phyloP scores from a whole-genome alignment of 1,140 invertebrate species.

The Bombus waltoni region DNA sequence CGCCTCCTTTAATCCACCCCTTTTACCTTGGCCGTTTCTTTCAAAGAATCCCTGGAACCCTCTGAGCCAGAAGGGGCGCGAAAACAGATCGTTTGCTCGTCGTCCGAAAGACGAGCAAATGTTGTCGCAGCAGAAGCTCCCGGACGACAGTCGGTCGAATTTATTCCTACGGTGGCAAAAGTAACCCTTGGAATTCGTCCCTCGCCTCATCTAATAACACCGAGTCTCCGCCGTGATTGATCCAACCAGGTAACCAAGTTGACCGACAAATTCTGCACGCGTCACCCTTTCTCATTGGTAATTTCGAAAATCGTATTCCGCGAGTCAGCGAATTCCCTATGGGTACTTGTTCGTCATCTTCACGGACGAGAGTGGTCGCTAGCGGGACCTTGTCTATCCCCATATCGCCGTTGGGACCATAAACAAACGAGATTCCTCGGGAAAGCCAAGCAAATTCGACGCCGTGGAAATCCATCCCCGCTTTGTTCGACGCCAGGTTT shows the following conservation, averaged over 20 bases:
- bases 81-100: neutral
- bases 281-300: constrained; percentile 17
- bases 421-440: constrained; percentile 7
- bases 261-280: constrained; percentile 11
- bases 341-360: no score
- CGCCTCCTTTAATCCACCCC: neutral
- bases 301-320: constrained; percentile 31
- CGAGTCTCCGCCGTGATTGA: constrained; percentile 4
- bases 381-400: neutral
- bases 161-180: neutral
- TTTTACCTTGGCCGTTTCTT: neutral
- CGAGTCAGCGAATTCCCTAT: constrained; percentile 29
- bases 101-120: constrained; percentile 31
- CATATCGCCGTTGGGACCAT: neutral
- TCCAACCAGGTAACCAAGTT: constrained; percentile 6
- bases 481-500: neutral
- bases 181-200: neutral
- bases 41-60: neutral
- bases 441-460: constrained; percentile 1
- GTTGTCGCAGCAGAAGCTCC: neutral
- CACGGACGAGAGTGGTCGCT: neutral
- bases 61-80: neutral
- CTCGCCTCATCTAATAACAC: constrained; percentile 8
- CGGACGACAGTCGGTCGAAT: neutral
- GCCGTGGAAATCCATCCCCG: neutral